Percentiles rank a stretch among this genome's conserved stretches.
Conservation (phyloP, 2,888 invertebrate species). For the Chrysolina oricalcia region DNA sequence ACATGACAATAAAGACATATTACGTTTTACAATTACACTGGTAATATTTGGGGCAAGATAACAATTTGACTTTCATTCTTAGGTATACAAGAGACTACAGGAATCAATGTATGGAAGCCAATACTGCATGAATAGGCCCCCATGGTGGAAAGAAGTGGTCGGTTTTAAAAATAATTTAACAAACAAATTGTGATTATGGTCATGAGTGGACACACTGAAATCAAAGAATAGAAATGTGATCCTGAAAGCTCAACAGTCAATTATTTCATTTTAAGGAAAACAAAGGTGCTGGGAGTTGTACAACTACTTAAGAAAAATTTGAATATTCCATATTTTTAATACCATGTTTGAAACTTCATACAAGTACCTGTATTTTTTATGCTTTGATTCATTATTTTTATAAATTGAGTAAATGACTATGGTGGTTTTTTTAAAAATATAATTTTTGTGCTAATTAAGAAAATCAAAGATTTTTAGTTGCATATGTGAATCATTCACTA, state of each 20-base stretch:
- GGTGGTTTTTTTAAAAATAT: not conserved
- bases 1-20: no score
- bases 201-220: no score
- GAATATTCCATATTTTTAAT: not conserved
- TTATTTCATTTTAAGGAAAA: not conserved
- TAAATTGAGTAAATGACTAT: not conserved
- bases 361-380: constrained; percentile 4
- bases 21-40: no score
- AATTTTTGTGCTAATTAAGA: not conserved
- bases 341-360: not conserved
- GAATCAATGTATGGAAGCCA: constrained; percentile 78
- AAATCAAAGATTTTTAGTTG: not conserved
- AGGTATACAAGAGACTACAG: constrained; percentile 86
- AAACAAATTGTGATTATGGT: constrained; percentile 32
- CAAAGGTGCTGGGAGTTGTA: not conserved
- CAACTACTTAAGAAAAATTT: not conserved
- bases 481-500: not conserved
- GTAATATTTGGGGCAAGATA: no score
- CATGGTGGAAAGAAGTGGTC: constrained; percentile 85
- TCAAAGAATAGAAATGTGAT: not conserved
- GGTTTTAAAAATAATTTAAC: constrained; percentile 61
- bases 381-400: not conserved
- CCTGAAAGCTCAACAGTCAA: not conserved
- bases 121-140: constrained; percentile 79
- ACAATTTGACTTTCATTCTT: constrained; percentile 50